phyloP scores from a whole-genome alignment of 2,113 vertebrate species.

The Cottus gobio region DNA sequence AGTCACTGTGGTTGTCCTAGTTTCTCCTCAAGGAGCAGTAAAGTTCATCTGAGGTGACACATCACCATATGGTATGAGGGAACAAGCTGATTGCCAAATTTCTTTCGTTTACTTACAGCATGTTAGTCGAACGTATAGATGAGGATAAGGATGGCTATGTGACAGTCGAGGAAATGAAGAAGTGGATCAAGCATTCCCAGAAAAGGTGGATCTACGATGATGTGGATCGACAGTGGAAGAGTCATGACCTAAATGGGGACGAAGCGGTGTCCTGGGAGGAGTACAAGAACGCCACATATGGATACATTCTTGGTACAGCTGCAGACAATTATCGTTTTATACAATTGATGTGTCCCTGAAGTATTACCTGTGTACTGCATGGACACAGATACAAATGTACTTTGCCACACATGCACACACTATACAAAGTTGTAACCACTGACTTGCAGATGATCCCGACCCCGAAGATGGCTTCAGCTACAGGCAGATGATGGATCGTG shows the following conservation, averaged over 20 bases:
- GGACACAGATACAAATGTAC: too few species aligned
- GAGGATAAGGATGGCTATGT: conserved; percentile 94
- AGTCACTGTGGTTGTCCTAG: not conserved
- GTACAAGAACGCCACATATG: conserved; percentile 98
- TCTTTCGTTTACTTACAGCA: conserved; percentile 83
- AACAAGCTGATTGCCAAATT: conserved; percentile 38
- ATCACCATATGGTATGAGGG: not conserved
- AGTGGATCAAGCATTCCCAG: conserved; percentile 96
- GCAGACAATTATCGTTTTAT: not conserved
- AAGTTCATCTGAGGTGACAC: conserved; percentile 2
- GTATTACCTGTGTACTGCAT: not conserved
- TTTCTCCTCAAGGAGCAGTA: not conserved
- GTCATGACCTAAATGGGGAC: conserved; percentile 95
- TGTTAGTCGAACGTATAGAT: conserved; percentile 95
- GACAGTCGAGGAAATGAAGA: conserved; percentile 93
- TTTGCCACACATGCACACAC: not conserved
- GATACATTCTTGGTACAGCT: conserved; percentile 92
- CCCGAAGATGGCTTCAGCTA: conserved; percentile 97
- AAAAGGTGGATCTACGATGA: conserved; percentile 98
- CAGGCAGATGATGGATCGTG: conserved; percentile 96
- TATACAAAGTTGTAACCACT: conserved; percentile 20
- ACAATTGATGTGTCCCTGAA: not conserved
- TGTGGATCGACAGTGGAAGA: conserved; percentile 96
- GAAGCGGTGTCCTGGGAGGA: conserved; percentile 95
- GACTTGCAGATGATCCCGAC: conserved; percentile 89